Evolutionary conservation across 1,140 invertebrate species (phyloP).

Genomic region (Monomorium pharaonis): DNA sequence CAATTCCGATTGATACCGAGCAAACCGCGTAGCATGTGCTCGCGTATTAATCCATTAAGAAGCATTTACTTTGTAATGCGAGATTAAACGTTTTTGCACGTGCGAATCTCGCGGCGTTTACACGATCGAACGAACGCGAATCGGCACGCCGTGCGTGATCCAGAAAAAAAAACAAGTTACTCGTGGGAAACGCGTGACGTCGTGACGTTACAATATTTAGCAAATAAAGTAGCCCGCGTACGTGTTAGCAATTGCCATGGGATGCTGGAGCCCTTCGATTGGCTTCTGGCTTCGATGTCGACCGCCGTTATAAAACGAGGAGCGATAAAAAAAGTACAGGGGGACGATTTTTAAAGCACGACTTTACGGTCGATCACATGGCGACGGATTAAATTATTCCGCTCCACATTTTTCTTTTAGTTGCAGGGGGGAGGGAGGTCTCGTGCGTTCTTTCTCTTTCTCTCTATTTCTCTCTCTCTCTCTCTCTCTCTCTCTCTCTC

Average conservation of each 20-base stretch:
- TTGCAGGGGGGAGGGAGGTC: conserved; percentile 4
- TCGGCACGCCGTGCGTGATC: background rate
- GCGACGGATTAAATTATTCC: conserved; percentile 54
- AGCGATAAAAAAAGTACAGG: conserved; percentile 36
- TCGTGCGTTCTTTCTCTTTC: background rate
- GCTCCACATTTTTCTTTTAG: conserved; percentile 54
- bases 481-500: conserved; percentile 8
- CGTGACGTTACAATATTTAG: conserved; percentile 35
- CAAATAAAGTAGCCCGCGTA: background rate
- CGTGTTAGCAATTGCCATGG: background rate
- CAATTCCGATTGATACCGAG: background rate
- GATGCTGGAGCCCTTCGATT: background rate
- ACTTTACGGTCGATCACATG: conserved; percentile 54
- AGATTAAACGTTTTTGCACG: background rate
- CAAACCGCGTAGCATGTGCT: background rate
- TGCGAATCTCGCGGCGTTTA: background rate
- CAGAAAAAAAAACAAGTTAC: background rate
- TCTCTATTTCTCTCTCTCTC: background rate
- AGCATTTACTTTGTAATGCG: background rate
- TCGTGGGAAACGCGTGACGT: background rate
- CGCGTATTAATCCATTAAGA: background rate
- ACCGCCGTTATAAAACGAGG: conserved; percentile 24
- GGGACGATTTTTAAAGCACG: conserved; percentile 51
- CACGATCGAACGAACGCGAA: background rate
- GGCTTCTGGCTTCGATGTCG: conserved; percentile 8